These are phyloP conservation scores for Thecocarcelia acutangulata DNA, from an alignment of 2,888 invertebrate species.

Conservation along the genomic window DNA sequence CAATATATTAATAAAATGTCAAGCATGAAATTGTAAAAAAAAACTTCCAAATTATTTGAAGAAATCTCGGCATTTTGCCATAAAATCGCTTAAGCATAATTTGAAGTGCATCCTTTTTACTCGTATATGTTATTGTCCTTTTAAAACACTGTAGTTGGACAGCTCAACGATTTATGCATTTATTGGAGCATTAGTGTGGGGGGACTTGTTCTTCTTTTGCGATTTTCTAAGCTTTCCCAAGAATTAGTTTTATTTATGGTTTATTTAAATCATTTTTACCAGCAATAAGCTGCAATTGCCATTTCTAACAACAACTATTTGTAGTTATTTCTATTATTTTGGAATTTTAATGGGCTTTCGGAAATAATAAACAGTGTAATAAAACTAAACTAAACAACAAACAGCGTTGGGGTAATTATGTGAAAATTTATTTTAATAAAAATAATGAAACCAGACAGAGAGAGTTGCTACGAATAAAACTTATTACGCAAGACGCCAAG, in stretches of 20 bases:
- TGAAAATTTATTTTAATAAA: constrained; percentile 27
- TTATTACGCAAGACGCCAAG: too few species aligned
- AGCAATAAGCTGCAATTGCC: constrained; percentile 14
- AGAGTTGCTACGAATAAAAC: too few species aligned
- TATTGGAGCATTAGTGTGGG: neutral
- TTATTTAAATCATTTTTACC: constrained; percentile 60
- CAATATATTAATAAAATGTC: constrained; percentile 65
- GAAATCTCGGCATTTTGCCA: constrained; percentile 62
- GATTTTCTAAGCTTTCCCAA: constrained; percentile 29
- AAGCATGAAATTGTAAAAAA: constrained; percentile 25
- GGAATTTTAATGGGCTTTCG: constrained; percentile 24
- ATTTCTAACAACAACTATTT: neutral
- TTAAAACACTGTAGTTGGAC: neutral
- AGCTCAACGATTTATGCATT: constrained; percentile 25
- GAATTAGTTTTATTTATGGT: constrained; percentile 57
- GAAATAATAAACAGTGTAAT: constrained; percentile 42
- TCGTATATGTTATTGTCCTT: constrained; percentile 9
- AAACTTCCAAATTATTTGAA: constrained; percentile 9
- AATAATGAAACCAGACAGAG: too few species aligned
- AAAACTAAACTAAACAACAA: constrained; percentile 36
- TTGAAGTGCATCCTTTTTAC: constrained; percentile 29
- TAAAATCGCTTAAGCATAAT: constrained; percentile 52
- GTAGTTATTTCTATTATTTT: neutral
- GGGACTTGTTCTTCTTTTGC: neutral
- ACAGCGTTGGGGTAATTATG: constrained; percentile 33